These are phyloP conservation scores for Gallinago paraguaiae DNA, from an alignment of 2,113 vertebrate species.

Conservation along the genomic window DNA sequence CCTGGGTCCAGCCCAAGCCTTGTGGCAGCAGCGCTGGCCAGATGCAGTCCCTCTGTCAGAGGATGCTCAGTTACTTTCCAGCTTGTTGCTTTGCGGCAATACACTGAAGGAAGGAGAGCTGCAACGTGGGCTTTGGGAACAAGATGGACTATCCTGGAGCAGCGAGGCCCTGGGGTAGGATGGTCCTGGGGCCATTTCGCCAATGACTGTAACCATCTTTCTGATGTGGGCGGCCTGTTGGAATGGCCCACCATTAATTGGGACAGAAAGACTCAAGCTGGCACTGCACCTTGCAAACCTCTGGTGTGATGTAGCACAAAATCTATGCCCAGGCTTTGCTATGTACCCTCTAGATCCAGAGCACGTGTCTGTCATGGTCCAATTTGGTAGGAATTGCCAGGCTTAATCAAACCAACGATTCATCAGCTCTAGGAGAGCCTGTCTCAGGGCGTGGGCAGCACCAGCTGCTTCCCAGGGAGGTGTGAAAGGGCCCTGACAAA, in stretches of 20 bases:
- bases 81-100: neutral
- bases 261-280: neutral
- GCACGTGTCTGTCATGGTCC: neutral
- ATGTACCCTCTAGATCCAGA: neutral
- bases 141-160: neutral
- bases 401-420: neutral
- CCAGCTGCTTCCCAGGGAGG: neutral
- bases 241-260: too few species aligned
- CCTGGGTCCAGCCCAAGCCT: neutral
- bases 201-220: accelerated
- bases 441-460: neutral
- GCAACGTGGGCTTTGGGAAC: accelerated
- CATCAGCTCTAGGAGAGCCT: neutral
- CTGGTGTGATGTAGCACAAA: neutral
- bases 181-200: neutral
- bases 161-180: neutral
- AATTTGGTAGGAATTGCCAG: neutral
- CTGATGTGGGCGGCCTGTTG: neutral
- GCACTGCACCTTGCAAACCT: neutral
- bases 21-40: neutral
- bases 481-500: neutral
- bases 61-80: neutral
- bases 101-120: neutral
- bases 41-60: neutral
- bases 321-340: neutral